phyloP scores from a whole-genome alignment of 2,797 vertebrate genomes.

The Gastrophryne carolinensis region DNA sequence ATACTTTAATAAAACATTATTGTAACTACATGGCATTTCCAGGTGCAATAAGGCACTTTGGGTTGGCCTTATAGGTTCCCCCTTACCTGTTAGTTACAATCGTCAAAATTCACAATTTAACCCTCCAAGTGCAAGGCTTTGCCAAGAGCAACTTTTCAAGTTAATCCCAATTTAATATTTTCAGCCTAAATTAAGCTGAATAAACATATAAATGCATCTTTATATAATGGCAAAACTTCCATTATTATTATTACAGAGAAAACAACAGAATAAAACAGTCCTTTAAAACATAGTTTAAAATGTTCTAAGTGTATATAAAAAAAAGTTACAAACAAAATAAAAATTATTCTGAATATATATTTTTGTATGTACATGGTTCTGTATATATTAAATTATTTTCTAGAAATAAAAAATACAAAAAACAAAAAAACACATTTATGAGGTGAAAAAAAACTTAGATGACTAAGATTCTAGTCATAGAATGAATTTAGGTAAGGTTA shows the following conservation, averaged over 20 bases:
- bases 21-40: constrained; percentile 49
- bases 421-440: constrained; percentile 23
- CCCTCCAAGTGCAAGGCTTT: constrained; percentile 12
- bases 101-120: constrained; percentile 7
- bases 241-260: constrained; percentile 34
- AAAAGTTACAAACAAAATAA: constrained; percentile 43
- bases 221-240: constrained; percentile 16
- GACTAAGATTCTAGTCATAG: not conserved
- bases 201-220: not conserved
- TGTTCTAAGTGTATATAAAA: constrained; percentile 31
- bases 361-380: constrained; percentile 51
- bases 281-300: constrained; percentile 32
- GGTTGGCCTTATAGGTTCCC: constrained; percentile 46
- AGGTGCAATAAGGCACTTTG: constrained; percentile 50
- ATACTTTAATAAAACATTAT: constrained; percentile 36
- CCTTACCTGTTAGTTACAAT: constrained; percentile 21
- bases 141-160: constrained; percentile 10
- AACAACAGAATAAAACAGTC: constrained; percentile 41
- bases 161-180: constrained; percentile 4
- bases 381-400: constrained; percentile 50
- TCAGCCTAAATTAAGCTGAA: constrained; percentile 23
- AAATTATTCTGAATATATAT: constrained; percentile 46
- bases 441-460: not conserved
- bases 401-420: constrained; percentile 32
- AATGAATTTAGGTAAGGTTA: not conserved